Conservation (phyloP, 2,113 vertebrate species). For the Nibea albiflora region DNA sequence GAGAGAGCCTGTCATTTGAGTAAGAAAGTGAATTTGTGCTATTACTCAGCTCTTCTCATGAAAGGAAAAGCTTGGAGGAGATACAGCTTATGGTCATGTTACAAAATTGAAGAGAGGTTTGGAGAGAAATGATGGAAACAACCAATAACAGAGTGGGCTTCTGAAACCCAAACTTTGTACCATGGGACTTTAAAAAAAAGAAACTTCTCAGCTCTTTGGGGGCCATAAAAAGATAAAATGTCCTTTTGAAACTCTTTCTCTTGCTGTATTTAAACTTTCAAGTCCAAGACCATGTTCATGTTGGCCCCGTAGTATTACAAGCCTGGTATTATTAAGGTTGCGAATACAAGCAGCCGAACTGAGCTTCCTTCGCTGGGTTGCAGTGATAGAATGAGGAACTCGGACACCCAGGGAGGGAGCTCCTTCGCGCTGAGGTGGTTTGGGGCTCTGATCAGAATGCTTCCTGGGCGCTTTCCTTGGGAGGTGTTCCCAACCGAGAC, state of each 20-base stretch:
- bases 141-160: background rate
- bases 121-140: background rate
- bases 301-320: too few species aligned
- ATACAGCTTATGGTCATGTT: slow-evolving; percentile 16
- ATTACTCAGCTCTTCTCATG: slow-evolving; percentile 16
- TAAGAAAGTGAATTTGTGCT: slow-evolving; percentile 7
- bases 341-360: too few species aligned
- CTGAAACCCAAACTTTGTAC: background rate
- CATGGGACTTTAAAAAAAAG: background rate
- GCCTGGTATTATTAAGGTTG: too few species aligned
- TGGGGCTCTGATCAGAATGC: too few species aligned
- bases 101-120: background rate
- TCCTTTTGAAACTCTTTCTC: background rate
- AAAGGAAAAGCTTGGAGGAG: slow-evolving; percentile 9
- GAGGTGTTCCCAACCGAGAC: too few species aligned
- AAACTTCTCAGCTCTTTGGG: background rate
- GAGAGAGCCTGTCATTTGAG: slow-evolving; percentile 11
- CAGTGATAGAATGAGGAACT: too few species aligned
- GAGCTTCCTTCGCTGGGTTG: too few species aligned
- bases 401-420: too few species aligned
- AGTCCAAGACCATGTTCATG: too few species aligned
- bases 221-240: background rate
- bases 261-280: background rate
- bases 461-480: too few species aligned
- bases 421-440: too few species aligned